Evolutionary conservation across 2,888 invertebrate genomes (phyloP), one percentile per base, ranked within the genome.

Genomic region (Lottia scabra): DNA sequence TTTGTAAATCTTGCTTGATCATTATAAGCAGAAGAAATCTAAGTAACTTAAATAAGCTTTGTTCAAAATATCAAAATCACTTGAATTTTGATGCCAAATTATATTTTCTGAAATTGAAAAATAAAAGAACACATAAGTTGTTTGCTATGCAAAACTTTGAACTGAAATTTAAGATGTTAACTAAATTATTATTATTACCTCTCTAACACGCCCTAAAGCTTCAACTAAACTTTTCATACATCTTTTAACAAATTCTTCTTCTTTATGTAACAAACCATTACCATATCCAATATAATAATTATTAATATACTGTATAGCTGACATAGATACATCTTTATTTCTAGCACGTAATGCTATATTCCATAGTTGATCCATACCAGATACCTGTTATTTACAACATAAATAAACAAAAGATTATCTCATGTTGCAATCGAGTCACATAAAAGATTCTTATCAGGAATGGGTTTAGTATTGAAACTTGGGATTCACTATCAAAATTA

Each of bases 351-450:
- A 91, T 0, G 97, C 97, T 75, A 98, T 96, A 89, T 95, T 95
- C 97, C 97, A 98, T 81, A 97, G 91, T 83, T 97, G 96, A 89
- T 96, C 95, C 95, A 97, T 97, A 16, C 96, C 96, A 16, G 95
- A 84, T 56, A 87, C 84, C 89, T 88, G 71, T 10, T 38, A 38
- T 38, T 5, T 8, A 38, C 10, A 38, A 38, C 38, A 38, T 38
- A 1, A 38, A 38, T 10, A 38, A 8, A 38, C 10, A 38, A 48
- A 67, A 46, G 15, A 12, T 26, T 23, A 66, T 2, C 23, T 19
- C 16, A 23, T 45, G 3, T 19, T 26, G 45, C 45, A 16, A 63
- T 23, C n/a, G 23, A 15, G 63, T 26, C 13, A 63, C 13, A 63
- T 27, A 12, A 12, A n/a, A 26, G n/a, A 63, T 30, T 5, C 30